Percentiles rank a stretch among this genome's conserved stretches.
These are phyloP conservation scores for Megaceryle alcyon DNA, from an alignment of 2,797 vertebrate species.

Conservation along the genomic window DNA sequence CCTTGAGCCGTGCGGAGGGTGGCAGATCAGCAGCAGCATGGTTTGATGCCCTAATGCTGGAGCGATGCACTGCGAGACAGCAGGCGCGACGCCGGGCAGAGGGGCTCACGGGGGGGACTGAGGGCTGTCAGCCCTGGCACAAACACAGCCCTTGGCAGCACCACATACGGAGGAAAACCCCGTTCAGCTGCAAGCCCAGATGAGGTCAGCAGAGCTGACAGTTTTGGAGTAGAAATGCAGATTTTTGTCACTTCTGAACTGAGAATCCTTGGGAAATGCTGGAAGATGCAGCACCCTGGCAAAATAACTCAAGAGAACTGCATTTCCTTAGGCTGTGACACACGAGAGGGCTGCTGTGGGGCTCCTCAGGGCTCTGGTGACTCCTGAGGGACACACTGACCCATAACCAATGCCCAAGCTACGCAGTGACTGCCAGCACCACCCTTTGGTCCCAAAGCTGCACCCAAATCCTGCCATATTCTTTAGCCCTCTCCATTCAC, in stretches of 20 bases:
- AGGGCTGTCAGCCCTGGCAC: neutral
- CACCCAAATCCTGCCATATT: fast-evolving
- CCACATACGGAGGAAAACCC: neutral
- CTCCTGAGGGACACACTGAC: neutral
- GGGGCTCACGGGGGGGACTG: neutral
- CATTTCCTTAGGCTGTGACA: neutral
- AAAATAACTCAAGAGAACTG: neutral
- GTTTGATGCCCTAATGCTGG: neutral
- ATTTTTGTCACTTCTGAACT: neutral
- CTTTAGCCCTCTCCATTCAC: neutral
- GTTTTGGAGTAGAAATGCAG: neutral
- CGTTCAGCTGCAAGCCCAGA: neutral
- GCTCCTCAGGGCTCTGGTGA: neutral
- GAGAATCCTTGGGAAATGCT: fast-evolving
- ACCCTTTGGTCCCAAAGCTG: neutral
- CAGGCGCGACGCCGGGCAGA: fast-evolving
- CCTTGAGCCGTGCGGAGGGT: neutral
- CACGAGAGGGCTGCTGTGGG: neutral
- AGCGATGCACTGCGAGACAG: neutral
- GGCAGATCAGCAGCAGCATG: neutral
- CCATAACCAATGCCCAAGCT: neutral
- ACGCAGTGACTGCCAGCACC: neutral
- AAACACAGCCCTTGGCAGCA: neutral
- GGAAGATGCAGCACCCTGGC: fast-evolving
- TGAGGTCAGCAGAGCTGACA: neutral